These are phyloP conservation scores for Trematomus loennbergii DNA, from an alignment of 2,113 vertebrate genomes.

Conservation along the genomic window DNA sequence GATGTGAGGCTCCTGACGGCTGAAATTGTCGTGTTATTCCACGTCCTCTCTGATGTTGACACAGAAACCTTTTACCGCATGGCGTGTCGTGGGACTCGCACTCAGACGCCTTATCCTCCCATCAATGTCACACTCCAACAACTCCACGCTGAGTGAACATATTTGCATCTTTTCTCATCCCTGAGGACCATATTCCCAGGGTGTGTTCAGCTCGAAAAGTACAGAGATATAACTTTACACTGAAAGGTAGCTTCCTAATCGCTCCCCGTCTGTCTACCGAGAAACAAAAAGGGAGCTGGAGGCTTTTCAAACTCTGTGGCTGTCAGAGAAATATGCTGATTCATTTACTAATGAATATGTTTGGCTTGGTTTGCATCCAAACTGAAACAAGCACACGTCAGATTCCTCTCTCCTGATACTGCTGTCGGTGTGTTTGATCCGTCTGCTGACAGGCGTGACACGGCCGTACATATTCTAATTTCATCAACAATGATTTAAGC, in stretches of 20 bases:
- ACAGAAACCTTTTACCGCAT: constrained; percentile 81
- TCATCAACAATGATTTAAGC: constrained; percentile 77
- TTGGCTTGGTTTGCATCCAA: constrained; percentile 71
- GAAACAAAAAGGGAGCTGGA: constrained; percentile 59
- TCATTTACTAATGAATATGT: constrained; percentile 76
- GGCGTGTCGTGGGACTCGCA: constrained; percentile 60
- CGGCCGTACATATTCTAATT: constrained; percentile 76
- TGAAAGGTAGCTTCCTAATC: constrained; percentile 58
- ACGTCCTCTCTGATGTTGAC: constrained; percentile 77
- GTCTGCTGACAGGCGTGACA: constrained; percentile 65
- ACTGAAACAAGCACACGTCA: constrained; percentile 51
- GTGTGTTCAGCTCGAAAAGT: constrained; percentile 63
- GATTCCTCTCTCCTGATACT: constrained; percentile 31
- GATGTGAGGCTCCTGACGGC: constrained; percentile 73
- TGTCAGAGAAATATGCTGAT: constrained; percentile 72
- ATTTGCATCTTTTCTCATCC: constrained; percentile 73
- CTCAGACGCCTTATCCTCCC: constrained; percentile 68
- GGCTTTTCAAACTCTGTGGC: constrained; percentile 56
- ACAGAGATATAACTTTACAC: constrained; percentile 68
- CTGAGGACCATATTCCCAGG: constrained; percentile 60
- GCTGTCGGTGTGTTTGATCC: constrained; percentile 24
- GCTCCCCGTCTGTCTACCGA: constrained; percentile 55
- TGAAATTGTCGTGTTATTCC: constrained; percentile 78
- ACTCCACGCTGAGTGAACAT: constrained; percentile 72
- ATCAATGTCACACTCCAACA: constrained; percentile 75